Conservation (phyloP, 2,888 invertebrate genomes). For the Zootermopsis nevadensis region DNA sequence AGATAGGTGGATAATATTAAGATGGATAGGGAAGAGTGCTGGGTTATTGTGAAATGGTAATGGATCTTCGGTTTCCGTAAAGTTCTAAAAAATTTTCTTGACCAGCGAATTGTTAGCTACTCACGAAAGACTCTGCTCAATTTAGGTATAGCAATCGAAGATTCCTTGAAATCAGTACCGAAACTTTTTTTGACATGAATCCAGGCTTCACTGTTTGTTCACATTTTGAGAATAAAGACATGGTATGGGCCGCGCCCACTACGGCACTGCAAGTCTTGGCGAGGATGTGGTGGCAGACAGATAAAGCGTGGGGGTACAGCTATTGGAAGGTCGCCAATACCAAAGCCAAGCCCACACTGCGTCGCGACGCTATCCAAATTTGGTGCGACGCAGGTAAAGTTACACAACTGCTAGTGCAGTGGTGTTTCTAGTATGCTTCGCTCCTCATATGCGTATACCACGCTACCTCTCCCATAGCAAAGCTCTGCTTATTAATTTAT, state of each 20-base stretch:
- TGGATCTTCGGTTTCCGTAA: too few relatives aligned
- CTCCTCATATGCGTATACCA: background rate
- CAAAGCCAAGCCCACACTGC: slow-evolving; percentile 58
- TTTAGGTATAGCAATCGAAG: too few relatives aligned
- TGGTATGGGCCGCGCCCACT: slow-evolving; percentile 19
- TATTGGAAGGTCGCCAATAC: slow-evolving; percentile 16
- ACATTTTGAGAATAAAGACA: background rate
- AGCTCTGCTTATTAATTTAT: slow-evolving; percentile 2
- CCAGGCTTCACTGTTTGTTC: too few relatives aligned
- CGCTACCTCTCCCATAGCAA: background rate
- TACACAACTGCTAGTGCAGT: slow-evolving; percentile 47
- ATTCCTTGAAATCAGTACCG: too few relatives aligned
- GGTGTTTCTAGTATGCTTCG: background rate
- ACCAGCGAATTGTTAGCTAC: too few relatives aligned
- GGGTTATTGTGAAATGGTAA: too few relatives aligned
- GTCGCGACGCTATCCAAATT: slow-evolving; percentile 66
- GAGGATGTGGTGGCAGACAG: background rate
- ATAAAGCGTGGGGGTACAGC: slow-evolving; percentile 1
- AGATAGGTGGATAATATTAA: too few relatives aligned
- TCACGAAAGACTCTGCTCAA: too few relatives aligned
- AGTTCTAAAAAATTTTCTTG: too few relatives aligned
- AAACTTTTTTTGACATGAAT: too few relatives aligned
- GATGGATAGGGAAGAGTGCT: too few relatives aligned
- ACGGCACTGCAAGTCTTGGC: background rate
- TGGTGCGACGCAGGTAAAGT: slow-evolving; percentile 60